Conservation (phyloP, 1,140 invertebrate species). For the Drosophila pseudoananassae region DNA sequence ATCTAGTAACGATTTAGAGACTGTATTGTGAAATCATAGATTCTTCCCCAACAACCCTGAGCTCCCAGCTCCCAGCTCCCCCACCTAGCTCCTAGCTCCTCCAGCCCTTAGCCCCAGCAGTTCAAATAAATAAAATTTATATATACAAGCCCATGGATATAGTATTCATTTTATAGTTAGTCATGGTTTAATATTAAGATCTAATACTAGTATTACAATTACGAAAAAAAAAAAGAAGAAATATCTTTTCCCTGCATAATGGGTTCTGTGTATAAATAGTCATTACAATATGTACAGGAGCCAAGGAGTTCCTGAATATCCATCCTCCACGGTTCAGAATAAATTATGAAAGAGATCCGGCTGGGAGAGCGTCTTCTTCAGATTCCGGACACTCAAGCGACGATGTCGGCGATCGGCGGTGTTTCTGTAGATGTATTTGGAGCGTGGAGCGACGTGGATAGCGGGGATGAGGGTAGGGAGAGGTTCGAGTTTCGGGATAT, state of each 20-base stretch:
- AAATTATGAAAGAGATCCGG: constrained; percentile 78
- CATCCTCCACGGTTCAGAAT: constrained; percentile 48
- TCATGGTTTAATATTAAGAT: background rate
- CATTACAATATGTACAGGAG: constrained; percentile 36
- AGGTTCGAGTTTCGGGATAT: constrained; percentile 3
- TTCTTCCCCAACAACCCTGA: constrained; percentile 49
- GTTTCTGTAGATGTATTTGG: constrained; percentile 55
- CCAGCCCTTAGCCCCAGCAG: constrained; percentile 9
- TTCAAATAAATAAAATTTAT: constrained; percentile 32
- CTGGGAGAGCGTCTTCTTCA: constrained; percentile 80
- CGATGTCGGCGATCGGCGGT: constrained; percentile 65
- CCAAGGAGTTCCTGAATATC: background rate
- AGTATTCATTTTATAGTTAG: background rate
- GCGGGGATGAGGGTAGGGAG: background rate
- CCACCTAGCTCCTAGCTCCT: background rate
- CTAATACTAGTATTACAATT: background rate
- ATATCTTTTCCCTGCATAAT: background rate
- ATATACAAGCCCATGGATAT: background rate
- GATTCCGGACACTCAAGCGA: constrained; percentile 67
- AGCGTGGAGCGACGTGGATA: constrained; percentile 11
- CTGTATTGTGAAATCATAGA: constrained; percentile 72
- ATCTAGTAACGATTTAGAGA: constrained; percentile 60
- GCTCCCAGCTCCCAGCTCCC: background rate
- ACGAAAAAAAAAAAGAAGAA: constrained; percentile 3
- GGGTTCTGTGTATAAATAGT: too few relatives aligned